phyloP scores from a whole-genome alignment of 2,888 invertebrate genomes.

The Eristalinus sepulchralis region DNA sequence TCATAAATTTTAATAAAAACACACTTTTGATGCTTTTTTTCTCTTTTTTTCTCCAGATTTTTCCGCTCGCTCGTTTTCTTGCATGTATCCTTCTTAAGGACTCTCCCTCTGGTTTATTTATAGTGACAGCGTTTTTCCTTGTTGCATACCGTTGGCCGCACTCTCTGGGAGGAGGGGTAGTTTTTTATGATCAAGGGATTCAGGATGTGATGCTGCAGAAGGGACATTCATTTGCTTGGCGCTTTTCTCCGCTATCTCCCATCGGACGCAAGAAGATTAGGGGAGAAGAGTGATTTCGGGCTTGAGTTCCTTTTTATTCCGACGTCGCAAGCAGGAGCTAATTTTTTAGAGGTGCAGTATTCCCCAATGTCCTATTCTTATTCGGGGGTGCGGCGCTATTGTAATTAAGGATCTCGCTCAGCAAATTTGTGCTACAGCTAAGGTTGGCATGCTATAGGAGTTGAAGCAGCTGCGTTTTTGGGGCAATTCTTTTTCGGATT shows the following conservation, averaged over 20 bases:
- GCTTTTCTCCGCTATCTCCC: neutral
- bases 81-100: constrained; percentile 35
- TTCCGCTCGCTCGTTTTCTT: neutral
- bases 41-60: neutral
- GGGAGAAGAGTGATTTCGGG: constrained; percentile 18
- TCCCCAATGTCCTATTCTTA: neutral
- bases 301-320: neutral
- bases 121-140: constrained; percentile 49
- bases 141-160: constrained; percentile 41
- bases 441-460: neutral
- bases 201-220: constrained; percentile 62
- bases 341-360: neutral
- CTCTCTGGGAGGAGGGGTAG: constrained; percentile 7
- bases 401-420: neutral
- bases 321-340: neutral
- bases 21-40: constrained; percentile 63
- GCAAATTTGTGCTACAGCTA: neutral
- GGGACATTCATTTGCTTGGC: constrained; percentile 55
- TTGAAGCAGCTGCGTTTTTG: neutral
- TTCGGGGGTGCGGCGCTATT: neutral
- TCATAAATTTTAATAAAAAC: constrained; percentile 71
- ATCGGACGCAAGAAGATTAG: constrained; percentile 38
- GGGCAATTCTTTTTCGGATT: neutral
- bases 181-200: constrained; percentile 52
- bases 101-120: constrained; percentile 63